These are phyloP conservation scores for Mus pahari DNA, from an alignment of 2,113 vertebrate genomes.

Conservation along the genomic window DNA sequence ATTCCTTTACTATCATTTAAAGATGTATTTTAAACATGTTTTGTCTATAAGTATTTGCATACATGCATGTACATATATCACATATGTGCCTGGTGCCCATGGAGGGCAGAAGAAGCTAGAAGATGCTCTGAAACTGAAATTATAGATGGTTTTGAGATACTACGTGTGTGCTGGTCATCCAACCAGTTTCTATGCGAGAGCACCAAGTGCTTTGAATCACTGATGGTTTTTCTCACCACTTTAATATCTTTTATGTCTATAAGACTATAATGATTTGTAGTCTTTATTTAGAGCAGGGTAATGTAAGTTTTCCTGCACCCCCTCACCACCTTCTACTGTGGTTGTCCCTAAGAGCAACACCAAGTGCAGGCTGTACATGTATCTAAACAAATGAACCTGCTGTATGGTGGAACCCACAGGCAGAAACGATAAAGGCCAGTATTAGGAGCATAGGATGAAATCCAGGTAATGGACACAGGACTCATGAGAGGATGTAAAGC, in stretches of 20 bases:
- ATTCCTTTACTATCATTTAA: neutral
- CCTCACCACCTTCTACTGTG: neutral
- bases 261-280: neutral
- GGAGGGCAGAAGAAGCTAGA: neutral
- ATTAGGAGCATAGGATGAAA: neutral
- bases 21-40: neutral
- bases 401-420: neutral
- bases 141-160: neutral
- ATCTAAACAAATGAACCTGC: neutral
- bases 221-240: neutral
- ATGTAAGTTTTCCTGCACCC: neutral
- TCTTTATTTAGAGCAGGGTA: neutral
- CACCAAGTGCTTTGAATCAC: neutral
- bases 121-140: neutral
- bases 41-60: neutral
- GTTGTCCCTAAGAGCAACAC: neutral
- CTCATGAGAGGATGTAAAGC: neutral
- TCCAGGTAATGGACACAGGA: neutral
- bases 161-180: neutral
- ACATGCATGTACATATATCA: too few species aligned
- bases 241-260: slow-evolving; percentile 14
- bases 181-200: neutral
- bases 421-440: neutral
- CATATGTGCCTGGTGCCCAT: neutral
- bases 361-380: neutral